A percentile compares a stretch with the other conserved stretches of the same genome.
phyloP scores from a whole-genome alignment of 2,113 vertebrate species.

The Suncus etruscus region DNA sequence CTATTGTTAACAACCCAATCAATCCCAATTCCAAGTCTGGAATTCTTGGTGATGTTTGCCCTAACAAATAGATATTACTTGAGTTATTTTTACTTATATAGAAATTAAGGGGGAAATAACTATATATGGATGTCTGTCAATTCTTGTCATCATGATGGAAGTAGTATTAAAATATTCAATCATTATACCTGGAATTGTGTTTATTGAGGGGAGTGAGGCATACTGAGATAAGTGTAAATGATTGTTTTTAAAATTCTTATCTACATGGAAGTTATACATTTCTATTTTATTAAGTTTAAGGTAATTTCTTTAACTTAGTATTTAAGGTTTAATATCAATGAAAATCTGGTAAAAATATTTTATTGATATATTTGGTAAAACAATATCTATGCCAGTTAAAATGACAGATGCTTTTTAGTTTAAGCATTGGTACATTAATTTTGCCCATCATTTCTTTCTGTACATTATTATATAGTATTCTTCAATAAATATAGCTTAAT shows the following conservation, averaged over 20 bases:
- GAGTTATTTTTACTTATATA: constrained; percentile 75
- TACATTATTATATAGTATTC: constrained; percentile 86
- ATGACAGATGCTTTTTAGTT: constrained; percentile 86
- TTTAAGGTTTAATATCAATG: constrained; percentile 77
- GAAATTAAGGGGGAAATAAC: constrained; percentile 88
- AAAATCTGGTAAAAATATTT: constrained; percentile 84
- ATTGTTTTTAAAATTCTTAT: constrained; percentile 90
- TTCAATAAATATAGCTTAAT: constrained; percentile 83
- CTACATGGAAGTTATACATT: constrained; percentile 90
- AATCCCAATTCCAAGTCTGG: too few species aligned
- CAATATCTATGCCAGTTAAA: constrained; percentile 76
- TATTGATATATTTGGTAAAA: constrained; percentile 85
- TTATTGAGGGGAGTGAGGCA: constrained; percentile 1
- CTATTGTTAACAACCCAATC: too few species aligned
- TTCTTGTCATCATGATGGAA: constrained; percentile 89
- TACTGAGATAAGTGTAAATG: constrained; percentile 89
- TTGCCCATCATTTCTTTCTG: constrained; percentile 83
- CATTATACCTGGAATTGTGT: constrained; percentile 86
- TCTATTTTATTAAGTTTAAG: constrained; percentile 76
- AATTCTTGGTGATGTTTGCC: background rate
- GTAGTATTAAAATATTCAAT: constrained; percentile 85
- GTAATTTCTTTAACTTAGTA: constrained; percentile 74
- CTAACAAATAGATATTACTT: constrained; percentile 33
- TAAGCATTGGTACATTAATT: constrained; percentile 86
- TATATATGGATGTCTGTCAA: constrained; percentile 88